Conservation (phyloP, 2,113 vertebrate genomes). For the Corythoichthys haematopterus region DNA sequence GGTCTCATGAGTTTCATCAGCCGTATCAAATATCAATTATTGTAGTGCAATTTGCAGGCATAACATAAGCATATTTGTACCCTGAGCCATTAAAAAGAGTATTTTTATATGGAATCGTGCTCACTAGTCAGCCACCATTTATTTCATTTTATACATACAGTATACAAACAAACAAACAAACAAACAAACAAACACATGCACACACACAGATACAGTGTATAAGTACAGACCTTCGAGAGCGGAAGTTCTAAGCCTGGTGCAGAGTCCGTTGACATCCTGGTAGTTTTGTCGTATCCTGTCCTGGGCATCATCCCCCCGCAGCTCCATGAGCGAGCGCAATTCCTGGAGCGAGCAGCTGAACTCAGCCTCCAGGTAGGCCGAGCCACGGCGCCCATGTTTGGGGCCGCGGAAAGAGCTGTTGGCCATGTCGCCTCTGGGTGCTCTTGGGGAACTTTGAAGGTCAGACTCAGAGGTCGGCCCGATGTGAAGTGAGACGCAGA, state of each 20-base stretch:
- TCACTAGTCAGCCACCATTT: no score
- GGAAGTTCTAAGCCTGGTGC: slow-evolving; percentile 87
- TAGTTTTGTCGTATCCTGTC: slow-evolving; percentile 84
- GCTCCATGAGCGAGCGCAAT: slow-evolving; percentile 90
- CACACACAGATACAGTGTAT: neutral
- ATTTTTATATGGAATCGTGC: no score
- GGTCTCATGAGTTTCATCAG: no score
- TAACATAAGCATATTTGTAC: no score
- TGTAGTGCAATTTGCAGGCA: no score
- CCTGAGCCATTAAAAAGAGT: no score
- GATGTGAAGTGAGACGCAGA: neutral
- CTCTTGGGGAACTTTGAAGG: neutral
- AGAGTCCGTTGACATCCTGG: slow-evolving; percentile 86
- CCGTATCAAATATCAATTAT: no score
- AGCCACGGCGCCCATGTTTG: slow-evolving; percentile 73
- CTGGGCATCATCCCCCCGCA: slow-evolving; percentile 82
- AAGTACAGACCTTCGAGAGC: slow-evolving; percentile 81
- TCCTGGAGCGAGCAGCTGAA: slow-evolving; percentile 85
- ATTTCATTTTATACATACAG: no score
- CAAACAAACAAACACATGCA: neutral
- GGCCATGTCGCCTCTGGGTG: neutral
- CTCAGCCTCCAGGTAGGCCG: slow-evolving; percentile 81
- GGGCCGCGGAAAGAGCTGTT: slow-evolving; percentile 6
- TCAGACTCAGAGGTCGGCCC: neutral
- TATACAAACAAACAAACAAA: neutral